phyloP scores from a whole-genome alignment of 2,888 invertebrate genomes.

The Tryphoninae sp. region DNA sequence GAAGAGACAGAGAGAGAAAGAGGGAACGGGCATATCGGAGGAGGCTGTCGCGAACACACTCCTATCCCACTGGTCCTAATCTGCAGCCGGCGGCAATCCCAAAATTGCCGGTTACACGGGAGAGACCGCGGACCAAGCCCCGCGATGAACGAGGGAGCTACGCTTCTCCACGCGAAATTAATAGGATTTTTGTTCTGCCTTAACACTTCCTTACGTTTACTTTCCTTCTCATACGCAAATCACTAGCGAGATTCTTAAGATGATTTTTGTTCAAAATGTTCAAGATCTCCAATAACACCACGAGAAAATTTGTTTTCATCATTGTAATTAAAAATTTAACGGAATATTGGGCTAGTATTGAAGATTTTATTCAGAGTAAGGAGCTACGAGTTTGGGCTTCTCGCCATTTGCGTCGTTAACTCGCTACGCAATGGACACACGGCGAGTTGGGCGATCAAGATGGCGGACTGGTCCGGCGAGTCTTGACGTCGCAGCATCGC shows the following conservation, averaged over 20 bases:
- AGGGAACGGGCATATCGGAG: constrained; percentile 38
- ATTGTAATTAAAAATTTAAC: background rate
- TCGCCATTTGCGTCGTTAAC: constrained; percentile 12
- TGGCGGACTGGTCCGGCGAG: constrained; percentile 74
- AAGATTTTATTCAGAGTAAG: background rate
- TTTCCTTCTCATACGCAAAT: background rate
- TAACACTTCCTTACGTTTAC: background rate
- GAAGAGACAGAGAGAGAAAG: constrained; percentile 39
- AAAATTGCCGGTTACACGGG: constrained; percentile 74
- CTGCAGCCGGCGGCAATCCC: constrained; percentile 77
- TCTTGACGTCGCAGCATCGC: constrained; percentile 48
- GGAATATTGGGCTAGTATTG: constrained; percentile 11
- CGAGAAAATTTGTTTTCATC: too few species aligned
- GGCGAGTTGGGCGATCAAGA: constrained; percentile 65
- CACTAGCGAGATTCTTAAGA: background rate
- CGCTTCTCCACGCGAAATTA: constrained; percentile 66
- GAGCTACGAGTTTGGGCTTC: too few species aligned
- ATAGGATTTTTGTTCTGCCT: constrained; percentile 58
- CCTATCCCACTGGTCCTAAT: constrained; percentile 73
- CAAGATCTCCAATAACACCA: too few species aligned
- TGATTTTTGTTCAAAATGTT: background rate
- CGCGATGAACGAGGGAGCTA: constrained; percentile 53
- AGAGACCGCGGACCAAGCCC: constrained; percentile 56
- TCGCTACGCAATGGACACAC: constrained; percentile 32
- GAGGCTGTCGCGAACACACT: constrained; percentile 44